Base-by-base conservation (phyloP, 2,888 invertebrate genomes). In the Gerris lacustris region DNA sequence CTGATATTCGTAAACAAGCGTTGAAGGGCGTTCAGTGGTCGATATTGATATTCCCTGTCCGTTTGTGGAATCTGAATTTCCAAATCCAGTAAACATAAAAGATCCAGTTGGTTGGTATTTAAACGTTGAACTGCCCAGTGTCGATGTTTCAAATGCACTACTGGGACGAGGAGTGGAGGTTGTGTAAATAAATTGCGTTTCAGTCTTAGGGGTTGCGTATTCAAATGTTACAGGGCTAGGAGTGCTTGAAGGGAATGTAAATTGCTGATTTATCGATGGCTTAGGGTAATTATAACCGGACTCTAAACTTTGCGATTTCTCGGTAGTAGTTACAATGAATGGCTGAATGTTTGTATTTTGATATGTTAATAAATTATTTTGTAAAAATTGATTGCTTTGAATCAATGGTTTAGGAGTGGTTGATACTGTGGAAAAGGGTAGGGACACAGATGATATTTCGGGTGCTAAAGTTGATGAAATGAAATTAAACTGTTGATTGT, bases 221-320 rank as follows among this genome's bases (percentile, higher is more conserved):
- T 15, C 55, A 55, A 9, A 9, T 55, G 15, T 55, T 11, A 9
- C 55, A 55, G 55, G 9, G 15, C 15, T 55, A 55, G 15, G 11
- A 15, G 15, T 15, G 31, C 64, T 64, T 18, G 64, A 7, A 31
- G 64, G 64, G 7, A 64, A n/a, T n/a, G 18, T 18, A 64, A 31
- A 64, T 64, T 64, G 64, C 43, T 55, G 43, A 44, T 44, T 15
- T 5, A 47, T 45, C 31, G 70, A 62, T 17, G 70, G 70, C 43
- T 67, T 70, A 17, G 45, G 47, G 55, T 70, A 70, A 7, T 17
- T 67, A 11, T 70, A 70, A 17, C 70, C 70, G 43, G 43, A 31
- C 2, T 44, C 9, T n/a, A 18, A 66, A 15, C 9, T 15, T 9
- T n/a, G 43, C 1, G 45, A 43, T 18, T 9, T 17, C 17, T 9